Percentiles rank a stretch among this genome's conserved stretches.
phyloP scores from a whole-genome alignment of 92 coral and sea anemone genomes.

The Epizoanthus ramosus region DNA sequence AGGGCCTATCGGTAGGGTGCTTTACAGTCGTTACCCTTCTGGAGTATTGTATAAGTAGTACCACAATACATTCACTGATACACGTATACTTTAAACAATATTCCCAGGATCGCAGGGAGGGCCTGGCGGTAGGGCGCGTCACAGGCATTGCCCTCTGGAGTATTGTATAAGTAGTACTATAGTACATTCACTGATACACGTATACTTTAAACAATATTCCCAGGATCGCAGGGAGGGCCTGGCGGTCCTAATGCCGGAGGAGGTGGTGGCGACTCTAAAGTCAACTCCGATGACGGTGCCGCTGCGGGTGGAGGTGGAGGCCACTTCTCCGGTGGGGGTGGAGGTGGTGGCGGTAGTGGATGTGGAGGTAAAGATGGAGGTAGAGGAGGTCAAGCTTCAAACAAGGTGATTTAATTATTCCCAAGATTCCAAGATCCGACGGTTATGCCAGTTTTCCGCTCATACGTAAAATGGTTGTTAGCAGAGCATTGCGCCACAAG shows the following conservation, averaged over 20 bases:
- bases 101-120: conserved; percentile 50
- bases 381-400: conserved; percentile 47
- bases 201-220: too few species aligned
- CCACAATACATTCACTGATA: too few species aligned
- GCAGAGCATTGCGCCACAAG: too few species aligned
- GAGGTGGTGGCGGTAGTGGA: conserved; percentile 55
- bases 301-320: conserved; percentile 85
- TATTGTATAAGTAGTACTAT: too few species aligned
- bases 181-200: too few species aligned
- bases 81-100: too few species aligned
- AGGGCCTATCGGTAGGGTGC: conserved; percentile 75
- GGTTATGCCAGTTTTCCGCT: too few species aligned
- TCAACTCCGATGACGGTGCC: conserved; percentile 51
- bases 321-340: conserved; percentile 82
- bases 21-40: too few species aligned
- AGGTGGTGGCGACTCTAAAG: conserved; percentile 61
- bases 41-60: too few species aligned
- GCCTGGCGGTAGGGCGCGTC: conserved; percentile 74
- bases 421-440: too few species aligned
- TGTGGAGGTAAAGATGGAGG: conserved; percentile 49
- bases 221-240: conserved; percentile 56
- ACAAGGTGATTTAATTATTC: conserved; percentile 8
- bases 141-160: too few species aligned
- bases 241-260: conserved; percentile 86
- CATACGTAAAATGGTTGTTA: too few species aligned